A percentile compares a stretch with the other conserved stretches of the same genome.
phyloP scores from a whole-genome alignment of 2,888 invertebrate genomes.

The Drosophila mettleri region DNA sequence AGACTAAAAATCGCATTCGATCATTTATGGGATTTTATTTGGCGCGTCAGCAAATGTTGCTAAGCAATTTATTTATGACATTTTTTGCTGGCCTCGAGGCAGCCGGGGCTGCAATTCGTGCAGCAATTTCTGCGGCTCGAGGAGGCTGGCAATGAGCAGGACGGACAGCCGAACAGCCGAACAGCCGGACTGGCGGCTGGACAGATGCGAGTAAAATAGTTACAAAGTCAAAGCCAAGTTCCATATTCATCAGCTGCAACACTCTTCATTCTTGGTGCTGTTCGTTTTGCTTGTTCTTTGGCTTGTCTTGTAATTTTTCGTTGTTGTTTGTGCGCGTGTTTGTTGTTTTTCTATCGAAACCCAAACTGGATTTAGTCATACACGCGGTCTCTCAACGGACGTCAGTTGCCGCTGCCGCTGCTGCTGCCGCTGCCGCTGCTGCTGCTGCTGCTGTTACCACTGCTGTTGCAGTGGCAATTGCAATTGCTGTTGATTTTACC shows the following conservation, averaged over 20 bases:
- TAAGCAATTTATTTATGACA: constrained; percentile 81
- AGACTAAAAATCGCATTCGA: constrained; percentile 82
- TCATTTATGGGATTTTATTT: constrained; percentile 84
- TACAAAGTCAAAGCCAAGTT: constrained; percentile 82
- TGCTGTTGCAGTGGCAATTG: constrained; percentile 36
- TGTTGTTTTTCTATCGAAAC: constrained; percentile 77
- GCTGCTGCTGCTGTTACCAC: constrained; percentile 16
- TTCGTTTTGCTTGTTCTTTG: constrained; percentile 63
- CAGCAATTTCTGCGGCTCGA: constrained; percentile 65
- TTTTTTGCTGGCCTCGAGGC: constrained; percentile 64
- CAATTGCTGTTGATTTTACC: constrained; percentile 68
- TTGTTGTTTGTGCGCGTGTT: constrained; percentile 47
- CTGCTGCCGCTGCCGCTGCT: constrained; percentile 8
- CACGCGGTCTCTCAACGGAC: constrained; percentile 55
- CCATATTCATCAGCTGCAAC: constrained; percentile 83
- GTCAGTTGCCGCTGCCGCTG: constrained; percentile 17
- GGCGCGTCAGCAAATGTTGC: constrained; percentile 82
- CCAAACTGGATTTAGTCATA: constrained; percentile 78
- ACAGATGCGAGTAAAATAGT: constrained; percentile 71
- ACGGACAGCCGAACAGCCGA: neutral
- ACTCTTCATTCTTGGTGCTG: constrained; percentile 80
- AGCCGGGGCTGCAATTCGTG: constrained; percentile 69
- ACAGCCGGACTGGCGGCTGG: neutral
- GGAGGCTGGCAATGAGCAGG: constrained; percentile 10
- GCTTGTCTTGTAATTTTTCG: constrained; percentile 78